These are phyloP conservation scores for Adelognathus sp. DNA, from an alignment of 2,888 invertebrate genomes.

Conservation along the genomic window DNA sequence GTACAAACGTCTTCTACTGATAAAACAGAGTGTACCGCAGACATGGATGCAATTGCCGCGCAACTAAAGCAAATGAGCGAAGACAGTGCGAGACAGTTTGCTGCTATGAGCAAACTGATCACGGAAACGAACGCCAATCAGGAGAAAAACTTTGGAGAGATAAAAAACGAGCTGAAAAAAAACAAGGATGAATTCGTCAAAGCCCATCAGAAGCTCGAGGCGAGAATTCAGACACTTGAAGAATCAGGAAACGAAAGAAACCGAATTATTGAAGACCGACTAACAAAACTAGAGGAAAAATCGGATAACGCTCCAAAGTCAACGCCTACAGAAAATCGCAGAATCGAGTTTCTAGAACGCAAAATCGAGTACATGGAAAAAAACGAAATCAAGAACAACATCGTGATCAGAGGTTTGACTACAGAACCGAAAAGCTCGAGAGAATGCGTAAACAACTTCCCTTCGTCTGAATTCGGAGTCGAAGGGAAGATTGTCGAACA, in stretches of 20 bases:
- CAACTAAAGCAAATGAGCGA: neutral
- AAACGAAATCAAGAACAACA: neutral
- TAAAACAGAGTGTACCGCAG: neutral
- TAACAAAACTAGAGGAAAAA: neutral
- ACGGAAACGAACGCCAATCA: neutral
- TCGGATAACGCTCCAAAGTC: neutral
- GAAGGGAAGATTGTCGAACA: neutral
- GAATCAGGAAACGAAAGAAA: neutral
- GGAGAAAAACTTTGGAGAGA: neutral
- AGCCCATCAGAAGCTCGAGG: neutral
- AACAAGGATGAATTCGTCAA: neutral
- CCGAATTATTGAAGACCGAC: neutral
- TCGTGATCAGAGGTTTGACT: neutral
- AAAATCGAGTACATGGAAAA: conserved; percentile 2
- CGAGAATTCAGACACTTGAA: neutral
- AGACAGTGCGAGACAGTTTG: conserved; percentile 1
- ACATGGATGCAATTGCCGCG: neutral
- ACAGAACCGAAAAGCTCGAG: neutral
- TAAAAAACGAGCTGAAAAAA: neutral
- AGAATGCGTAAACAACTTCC: neutral
- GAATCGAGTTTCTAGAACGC: conserved; percentile 9
- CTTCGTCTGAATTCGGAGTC: neutral
- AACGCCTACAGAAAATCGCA: neutral
- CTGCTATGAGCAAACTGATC: neutral
- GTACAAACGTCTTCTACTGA: neutral